phyloP scores from a whole-genome alignment of 2,797 vertebrate genomes.

The Potorous gilbertii region DNA sequence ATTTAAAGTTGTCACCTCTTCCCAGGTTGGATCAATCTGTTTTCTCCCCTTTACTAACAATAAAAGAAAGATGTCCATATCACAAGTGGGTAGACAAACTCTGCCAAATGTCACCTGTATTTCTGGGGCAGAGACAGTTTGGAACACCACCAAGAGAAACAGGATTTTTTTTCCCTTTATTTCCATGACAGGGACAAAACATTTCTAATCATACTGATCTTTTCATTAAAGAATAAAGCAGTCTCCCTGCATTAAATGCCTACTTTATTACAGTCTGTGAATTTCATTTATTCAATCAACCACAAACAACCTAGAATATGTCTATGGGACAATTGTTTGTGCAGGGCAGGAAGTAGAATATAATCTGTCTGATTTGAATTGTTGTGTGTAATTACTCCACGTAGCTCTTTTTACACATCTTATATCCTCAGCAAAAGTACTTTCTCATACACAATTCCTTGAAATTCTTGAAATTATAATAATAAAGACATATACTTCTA shows the following conservation, averaged over 20 bases:
- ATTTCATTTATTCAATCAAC: constrained; percentile 73
- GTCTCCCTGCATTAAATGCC: constrained; percentile 67
- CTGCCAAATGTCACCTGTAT: constrained; percentile 76
- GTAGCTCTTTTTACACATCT: constrained; percentile 47
- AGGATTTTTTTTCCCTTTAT: constrained; percentile 63
- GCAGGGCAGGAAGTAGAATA: constrained; percentile 35
- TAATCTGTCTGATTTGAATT: constrained; percentile 46
- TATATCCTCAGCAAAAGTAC: constrained; percentile 21
- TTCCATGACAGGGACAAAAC: constrained; percentile 73
- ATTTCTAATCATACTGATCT: constrained; percentile 77
- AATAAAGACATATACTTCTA: neutral
- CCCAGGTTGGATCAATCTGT: constrained; percentile 34
- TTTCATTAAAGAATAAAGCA: constrained; percentile 78
- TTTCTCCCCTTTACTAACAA: constrained; percentile 49
- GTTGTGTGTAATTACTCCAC: constrained; percentile 56
- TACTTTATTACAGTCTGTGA: constrained; percentile 59
- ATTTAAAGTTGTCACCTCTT: constrained; percentile 10
- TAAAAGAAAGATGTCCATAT: constrained; percentile 64
- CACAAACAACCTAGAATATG: constrained; percentile 72
- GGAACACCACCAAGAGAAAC: constrained; percentile 76
- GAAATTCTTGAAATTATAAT: constrained; percentile 11
- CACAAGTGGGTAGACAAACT: constrained; percentile 53
- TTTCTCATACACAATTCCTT: neutral
- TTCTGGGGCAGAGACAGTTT: constrained; percentile 76
- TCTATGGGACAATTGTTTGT: constrained; percentile 62